Conservation (phyloP, 2,113 vertebrate species). For the Mus musculus region DNA sequence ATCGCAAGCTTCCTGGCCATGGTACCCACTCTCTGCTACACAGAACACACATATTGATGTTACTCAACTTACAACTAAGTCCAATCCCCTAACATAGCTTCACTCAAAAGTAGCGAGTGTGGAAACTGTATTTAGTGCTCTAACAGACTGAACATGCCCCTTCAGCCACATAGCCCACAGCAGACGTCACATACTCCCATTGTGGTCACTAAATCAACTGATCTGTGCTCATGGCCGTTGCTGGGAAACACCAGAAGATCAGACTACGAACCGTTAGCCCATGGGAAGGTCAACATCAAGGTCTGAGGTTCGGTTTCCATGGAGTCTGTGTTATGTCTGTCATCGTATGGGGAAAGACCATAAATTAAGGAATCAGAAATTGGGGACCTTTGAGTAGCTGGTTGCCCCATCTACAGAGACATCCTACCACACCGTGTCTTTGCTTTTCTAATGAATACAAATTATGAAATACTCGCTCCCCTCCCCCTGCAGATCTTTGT, state of each 20-base stretch:
- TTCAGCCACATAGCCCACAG: neutral
- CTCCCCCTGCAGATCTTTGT: fast-evolving
- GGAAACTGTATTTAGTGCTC: too few relatives aligned
- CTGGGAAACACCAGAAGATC: neutral
- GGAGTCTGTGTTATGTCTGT: too few relatives aligned
- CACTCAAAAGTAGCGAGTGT: neutral
- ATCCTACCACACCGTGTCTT: neutral
- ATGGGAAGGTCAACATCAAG: neutral
- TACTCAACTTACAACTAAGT: fast-evolving
- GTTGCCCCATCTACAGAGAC: neutral
- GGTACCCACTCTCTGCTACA: fast-evolving
- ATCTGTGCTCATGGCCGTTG: neutral
- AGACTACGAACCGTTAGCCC: neutral
- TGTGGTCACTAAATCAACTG: neutral
- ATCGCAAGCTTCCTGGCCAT: neutral
- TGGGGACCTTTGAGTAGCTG: neutral
- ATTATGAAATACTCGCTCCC: fast-evolving
- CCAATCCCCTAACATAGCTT: neutral
- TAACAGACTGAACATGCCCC: neutral
- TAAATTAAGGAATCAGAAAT: neutral
- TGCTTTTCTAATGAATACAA: fast-evolving
- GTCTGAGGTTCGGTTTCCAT: neutral
- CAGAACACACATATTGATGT: neutral
- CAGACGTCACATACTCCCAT: neutral
- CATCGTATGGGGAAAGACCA: neutral